These are phyloP conservation scores for Scolopax mira DNA, from an alignment of 2,113 vertebrate species.

Conservation along the genomic window DNA sequence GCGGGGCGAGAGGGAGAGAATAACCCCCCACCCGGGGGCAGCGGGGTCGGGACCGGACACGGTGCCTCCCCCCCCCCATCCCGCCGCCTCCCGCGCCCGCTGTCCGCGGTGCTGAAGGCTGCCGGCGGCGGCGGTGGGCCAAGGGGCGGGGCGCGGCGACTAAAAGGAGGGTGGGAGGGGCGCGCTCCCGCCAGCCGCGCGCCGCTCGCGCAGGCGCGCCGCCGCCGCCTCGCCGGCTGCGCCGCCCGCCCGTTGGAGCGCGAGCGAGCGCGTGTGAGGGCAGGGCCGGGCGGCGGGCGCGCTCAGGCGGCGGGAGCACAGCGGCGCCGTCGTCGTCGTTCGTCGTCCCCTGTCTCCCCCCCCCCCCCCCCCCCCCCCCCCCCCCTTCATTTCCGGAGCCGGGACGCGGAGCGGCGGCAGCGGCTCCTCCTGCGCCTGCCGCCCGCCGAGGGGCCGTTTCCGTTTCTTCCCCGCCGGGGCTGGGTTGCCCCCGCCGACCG, in stretches of 20 bases:
- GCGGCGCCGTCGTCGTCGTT: conserved; percentile 1
- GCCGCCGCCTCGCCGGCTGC: neutral
- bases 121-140: neutral
- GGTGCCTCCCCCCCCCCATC: no score
- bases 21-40: no score
- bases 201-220: conserved; percentile 57
- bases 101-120: conserved; percentile 80
- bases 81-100: neutral
- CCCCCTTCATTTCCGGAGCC: conserved; percentile 64
- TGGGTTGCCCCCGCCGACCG: conserved; percentile 29
- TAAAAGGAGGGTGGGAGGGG: neutral
- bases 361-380: neutral
- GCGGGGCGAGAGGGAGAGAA: neutral
- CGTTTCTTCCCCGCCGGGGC: neutral
- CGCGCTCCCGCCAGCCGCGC: neutral
- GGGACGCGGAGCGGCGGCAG: conserved; percentile 43
- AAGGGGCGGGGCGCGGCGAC: neutral
- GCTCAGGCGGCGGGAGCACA: conserved; percentile 70
- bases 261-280: conserved; percentile 67
- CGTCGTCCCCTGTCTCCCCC: neutral
- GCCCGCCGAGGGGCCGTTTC: neutral
- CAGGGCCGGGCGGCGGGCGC: conserved; percentile 72
- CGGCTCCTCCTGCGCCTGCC: conserved; percentile 17
- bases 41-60: no score
- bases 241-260: neutral